Evolutionary conservation across 2,888 invertebrate species (phyloP).

Genomic region (Siphlonurus alternatus): DNA sequence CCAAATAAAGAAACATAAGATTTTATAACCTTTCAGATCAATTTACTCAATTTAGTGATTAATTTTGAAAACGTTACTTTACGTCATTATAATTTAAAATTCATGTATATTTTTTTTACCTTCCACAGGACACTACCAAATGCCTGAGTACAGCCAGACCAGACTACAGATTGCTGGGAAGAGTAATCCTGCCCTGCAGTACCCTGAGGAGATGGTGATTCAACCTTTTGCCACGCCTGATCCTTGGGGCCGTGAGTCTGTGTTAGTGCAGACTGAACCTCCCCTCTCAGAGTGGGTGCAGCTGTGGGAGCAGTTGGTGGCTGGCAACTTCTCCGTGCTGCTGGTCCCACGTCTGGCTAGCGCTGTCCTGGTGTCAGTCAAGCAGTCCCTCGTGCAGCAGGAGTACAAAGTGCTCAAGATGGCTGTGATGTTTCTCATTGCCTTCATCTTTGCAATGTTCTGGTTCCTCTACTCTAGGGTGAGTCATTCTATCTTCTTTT

Average conservation of each 20-base stretch:
- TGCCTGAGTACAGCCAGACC: constrained; percentile 37
- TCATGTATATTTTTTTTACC: too few relatives aligned
- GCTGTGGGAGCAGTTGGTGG: neutral
- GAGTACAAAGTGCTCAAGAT: constrained; percentile 33
- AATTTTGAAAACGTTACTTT: too few relatives aligned
- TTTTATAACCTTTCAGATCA: too few relatives aligned
- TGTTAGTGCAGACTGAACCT: constrained; percentile 4
- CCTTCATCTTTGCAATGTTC: constrained; percentile 51
- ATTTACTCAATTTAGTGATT: too few relatives aligned
- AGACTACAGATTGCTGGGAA: constrained; percentile 24
- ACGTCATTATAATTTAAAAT: too few relatives aligned
- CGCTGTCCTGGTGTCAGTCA: neutral
- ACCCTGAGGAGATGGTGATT: neutral
- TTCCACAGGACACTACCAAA: constrained; percentile 55
- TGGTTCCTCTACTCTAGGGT: constrained; percentile 61
- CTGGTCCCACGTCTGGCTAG: neutral
- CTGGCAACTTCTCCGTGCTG: neutral
- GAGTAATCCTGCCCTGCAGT: too few relatives aligned
- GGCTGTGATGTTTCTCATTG: constrained; percentile 45
- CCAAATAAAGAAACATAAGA: too few relatives aligned
- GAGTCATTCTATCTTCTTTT: constrained; percentile 22
- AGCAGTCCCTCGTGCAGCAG: too few relatives aligned
- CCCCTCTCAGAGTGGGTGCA: neutral
- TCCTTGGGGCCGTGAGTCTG: neutral
- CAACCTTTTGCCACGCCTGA: neutral